phyloP scores from a whole-genome alignment of 1,140 invertebrate genomes.

The Trichomalopsis sarcophagae region DNA sequence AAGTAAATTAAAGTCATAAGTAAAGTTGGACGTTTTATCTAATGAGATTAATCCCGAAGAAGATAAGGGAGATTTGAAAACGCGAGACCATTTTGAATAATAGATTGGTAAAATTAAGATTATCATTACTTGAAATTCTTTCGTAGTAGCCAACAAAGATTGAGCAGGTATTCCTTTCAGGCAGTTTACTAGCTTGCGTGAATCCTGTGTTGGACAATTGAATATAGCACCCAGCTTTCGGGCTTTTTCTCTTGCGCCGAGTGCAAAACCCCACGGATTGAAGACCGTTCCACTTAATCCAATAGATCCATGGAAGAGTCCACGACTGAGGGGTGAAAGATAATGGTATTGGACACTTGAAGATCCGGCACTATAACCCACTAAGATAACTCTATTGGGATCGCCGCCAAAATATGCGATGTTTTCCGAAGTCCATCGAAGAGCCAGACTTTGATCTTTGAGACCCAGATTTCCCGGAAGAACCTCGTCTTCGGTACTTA shows the following conservation, averaged over 20 bases:
- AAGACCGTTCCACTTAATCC: conserved; percentile 84
- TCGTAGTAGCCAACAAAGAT: conserved; percentile 66
- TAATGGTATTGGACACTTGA: conserved; percentile 40
- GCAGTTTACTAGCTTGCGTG: conserved; percentile 79
- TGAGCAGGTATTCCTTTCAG: conserved; percentile 77
- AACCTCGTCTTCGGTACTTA: conserved; percentile 41
- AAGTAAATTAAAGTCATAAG: too few relatives aligned
- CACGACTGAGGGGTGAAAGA: conserved; percentile 40
- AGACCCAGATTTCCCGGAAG: conserved; percentile 47
- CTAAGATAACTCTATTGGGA: conserved; percentile 34
- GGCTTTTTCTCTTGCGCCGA: conserved; percentile 79
- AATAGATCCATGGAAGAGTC: conserved; percentile 75
- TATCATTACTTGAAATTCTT: conserved; percentile 43
- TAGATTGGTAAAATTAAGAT: background rate
- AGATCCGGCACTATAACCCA: conserved; percentile 39
- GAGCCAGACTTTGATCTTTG: conserved; percentile 44
- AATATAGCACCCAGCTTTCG: conserved; percentile 77
- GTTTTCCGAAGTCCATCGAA: conserved; percentile 43
- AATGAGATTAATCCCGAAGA: too few relatives aligned
- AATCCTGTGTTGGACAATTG: conserved; percentile 78
- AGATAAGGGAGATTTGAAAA: too few relatives aligned
- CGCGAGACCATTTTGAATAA: too few relatives aligned
- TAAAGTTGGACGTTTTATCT: too few relatives aligned
- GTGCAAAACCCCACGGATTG: conserved; percentile 80
- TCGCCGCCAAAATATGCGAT: conserved; percentile 43